Evolutionary conservation across 2,888 invertebrate species (phyloP).

Genomic region (Corythucha ciliata): DNA sequence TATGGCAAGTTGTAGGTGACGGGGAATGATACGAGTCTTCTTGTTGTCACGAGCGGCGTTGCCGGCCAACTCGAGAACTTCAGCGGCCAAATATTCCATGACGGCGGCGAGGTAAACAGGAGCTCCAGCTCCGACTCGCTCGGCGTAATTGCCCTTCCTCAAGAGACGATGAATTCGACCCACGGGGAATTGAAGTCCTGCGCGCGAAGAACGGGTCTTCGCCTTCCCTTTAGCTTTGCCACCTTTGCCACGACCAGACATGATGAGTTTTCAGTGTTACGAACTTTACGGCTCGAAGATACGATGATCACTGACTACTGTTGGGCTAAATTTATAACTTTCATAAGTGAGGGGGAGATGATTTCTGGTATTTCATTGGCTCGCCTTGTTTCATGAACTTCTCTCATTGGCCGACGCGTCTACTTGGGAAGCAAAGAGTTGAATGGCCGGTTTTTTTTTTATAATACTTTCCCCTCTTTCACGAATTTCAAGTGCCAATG

Average conservation of each 20-base stretch:
- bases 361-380: too few relatives aligned
- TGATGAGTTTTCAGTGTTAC: slow-evolving; percentile 40
- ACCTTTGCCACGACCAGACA: slow-evolving; percentile 74
- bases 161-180: slow-evolving; percentile 20
- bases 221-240: slow-evolving; percentile 67
- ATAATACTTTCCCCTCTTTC: too few relatives aligned
- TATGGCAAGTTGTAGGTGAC: slow-evolving; percentile 16
- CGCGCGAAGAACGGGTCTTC: slow-evolving; percentile 18
- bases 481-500: too few relatives aligned
- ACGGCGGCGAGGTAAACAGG: slow-evolving; percentile 43
- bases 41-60: slow-evolving; percentile 48
- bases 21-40: slow-evolving; percentile 17
- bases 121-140: slow-evolving; percentile 48
- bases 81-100: slow-evolving; percentile 17
- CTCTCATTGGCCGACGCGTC: too few relatives aligned
- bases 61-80: slow-evolving; percentile 18
- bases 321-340: too few relatives aligned
- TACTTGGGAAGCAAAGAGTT: too few relatives aligned
- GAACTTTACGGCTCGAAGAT: too few relatives aligned
- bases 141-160: slow-evolving; percentile 19
- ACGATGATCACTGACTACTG: too few relatives aligned
- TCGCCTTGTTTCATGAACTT: too few relatives aligned
- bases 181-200: slow-evolving; percentile 21
- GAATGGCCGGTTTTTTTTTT: too few relatives aligned
- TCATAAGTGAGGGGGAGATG: too few relatives aligned